These are phyloP conservation scores for Eupithecia subfuscata DNA, from an alignment of 2,888 invertebrate species.

Conservation along the genomic window DNA sequence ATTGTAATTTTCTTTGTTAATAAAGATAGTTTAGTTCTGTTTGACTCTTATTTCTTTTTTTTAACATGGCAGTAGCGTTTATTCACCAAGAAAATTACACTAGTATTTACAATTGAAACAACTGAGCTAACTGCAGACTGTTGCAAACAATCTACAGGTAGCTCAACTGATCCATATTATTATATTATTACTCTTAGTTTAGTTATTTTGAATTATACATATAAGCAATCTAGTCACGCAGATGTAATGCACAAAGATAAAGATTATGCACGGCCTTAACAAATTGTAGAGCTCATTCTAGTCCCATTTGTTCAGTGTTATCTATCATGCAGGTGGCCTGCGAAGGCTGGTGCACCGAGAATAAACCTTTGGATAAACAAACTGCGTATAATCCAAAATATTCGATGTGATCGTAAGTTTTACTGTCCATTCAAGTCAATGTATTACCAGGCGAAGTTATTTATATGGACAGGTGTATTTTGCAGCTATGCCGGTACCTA, in stretches of 20 bases:
- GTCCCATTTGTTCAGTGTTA: constrained; percentile 25
- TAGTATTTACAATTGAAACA: too few relatives aligned
- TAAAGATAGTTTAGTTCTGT: too few relatives aligned
- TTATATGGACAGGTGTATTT: constrained; percentile 7
- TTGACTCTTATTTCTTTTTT: too few relatives aligned
- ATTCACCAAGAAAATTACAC: too few relatives aligned
- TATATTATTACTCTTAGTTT: too few relatives aligned
- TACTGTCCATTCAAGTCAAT: constrained; percentile 21
- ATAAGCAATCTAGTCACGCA: background rate
- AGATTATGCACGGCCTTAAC: constrained; percentile 2
- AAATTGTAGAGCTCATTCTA: constrained; percentile 14
- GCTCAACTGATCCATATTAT: too few relatives aligned
- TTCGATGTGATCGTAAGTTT: constrained; percentile 14
- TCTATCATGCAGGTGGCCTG: constrained; percentile 52
- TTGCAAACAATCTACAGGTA: too few relatives aligned
- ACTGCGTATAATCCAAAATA: constrained; percentile 46
- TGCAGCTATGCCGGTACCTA: background rate
- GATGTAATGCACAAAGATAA: constrained; percentile 1
- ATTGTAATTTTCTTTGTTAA: too few relatives aligned
- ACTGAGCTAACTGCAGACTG: too few relatives aligned
- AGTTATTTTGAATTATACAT: background rate
- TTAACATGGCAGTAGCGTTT: too few relatives aligned
- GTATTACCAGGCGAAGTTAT: constrained; percentile 2
- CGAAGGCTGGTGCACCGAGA: constrained; percentile 49
- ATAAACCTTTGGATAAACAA: constrained; percentile 37